phyloP scores from a whole-genome alignment of 2,113 vertebrate genomes.

The Epinephelus lanceolatus region DNA sequence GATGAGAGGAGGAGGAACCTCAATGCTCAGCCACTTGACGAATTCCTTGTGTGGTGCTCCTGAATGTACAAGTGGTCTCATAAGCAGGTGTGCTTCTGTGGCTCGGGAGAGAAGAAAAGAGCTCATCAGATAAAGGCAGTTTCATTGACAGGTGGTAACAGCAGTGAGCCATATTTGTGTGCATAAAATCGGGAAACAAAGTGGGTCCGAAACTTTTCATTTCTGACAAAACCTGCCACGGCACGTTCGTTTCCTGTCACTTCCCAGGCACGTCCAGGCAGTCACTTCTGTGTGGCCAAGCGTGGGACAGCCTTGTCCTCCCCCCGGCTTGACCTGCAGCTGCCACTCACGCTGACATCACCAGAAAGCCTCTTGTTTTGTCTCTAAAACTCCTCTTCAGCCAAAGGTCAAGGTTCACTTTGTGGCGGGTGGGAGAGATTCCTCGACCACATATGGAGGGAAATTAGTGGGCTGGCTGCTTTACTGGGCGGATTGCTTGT shows the following conservation, averaged over 20 bases:
- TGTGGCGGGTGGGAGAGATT: constrained; percentile 53
- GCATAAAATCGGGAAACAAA: constrained; percentile 17
- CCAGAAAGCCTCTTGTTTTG: constrained; percentile 63
- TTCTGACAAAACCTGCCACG: constrained; percentile 31
- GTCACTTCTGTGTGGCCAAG: constrained; percentile 73
- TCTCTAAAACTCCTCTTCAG: constrained; percentile 44
- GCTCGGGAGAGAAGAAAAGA: constrained; percentile 34
- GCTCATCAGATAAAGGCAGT: constrained; percentile 11
- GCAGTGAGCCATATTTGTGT: constrained; percentile 5
- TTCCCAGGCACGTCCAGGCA: constrained; percentile 51
- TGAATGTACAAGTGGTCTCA: constrained; percentile 25
- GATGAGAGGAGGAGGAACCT: constrained; percentile 24
- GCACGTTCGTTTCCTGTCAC: constrained; percentile 64
- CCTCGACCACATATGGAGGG: constrained; percentile 43
- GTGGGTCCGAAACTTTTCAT: background rate
- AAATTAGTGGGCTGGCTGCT: constrained; percentile 53
- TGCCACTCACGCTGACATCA: constrained; percentile 75
- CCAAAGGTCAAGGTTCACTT: constrained; percentile 75
- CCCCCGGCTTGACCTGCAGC: constrained; percentile 63
- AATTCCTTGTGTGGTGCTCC: constrained; percentile 31
- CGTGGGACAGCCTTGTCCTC: constrained; percentile 64
- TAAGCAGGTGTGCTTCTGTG: constrained; percentile 42
- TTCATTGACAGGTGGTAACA: constrained; percentile 40
- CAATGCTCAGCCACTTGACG: constrained; percentile 29
- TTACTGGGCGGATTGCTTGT: constrained; percentile 34